phyloP scores from a whole-genome alignment of 2,113 vertebrate species.

The Thunnus maccoyii region DNA sequence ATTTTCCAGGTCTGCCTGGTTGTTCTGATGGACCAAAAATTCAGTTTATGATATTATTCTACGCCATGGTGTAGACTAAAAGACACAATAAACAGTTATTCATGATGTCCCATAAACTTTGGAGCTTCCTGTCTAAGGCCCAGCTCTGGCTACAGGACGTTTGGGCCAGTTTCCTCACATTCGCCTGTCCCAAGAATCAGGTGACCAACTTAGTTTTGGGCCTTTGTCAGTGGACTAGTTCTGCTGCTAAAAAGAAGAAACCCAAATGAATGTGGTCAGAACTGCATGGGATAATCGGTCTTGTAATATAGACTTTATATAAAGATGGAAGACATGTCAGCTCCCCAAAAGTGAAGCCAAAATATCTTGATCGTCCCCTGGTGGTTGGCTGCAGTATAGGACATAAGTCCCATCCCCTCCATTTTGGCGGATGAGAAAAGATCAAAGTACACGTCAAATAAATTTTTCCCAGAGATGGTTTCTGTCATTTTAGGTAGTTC shows the following conservation, averaged over 20 bases:
- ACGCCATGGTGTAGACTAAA: background rate
- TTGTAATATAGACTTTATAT: background rate
- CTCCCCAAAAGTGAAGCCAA: too few relatives aligned
- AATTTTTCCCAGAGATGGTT: too few relatives aligned
- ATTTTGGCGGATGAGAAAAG: too few relatives aligned
- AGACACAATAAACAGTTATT: background rate
- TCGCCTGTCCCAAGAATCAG: background rate
- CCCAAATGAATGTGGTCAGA: background rate
- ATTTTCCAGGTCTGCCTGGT: constrained; percentile 99
- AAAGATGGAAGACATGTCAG: too few relatives aligned
- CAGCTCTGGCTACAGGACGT: background rate
- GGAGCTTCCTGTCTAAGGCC: background rate
- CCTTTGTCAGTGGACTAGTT: constrained; percentile 1
- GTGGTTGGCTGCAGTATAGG: too few relatives aligned
- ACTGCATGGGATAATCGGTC: background rate
- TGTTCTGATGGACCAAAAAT: constrained; percentile 86
- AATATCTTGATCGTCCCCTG: too few relatives aligned
- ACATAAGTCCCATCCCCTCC: too few relatives aligned
- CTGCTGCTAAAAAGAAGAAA: background rate
- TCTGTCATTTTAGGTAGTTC: too few relatives aligned
- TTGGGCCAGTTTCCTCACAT: background rate
- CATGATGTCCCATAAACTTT: background rate
- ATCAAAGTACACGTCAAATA: too few relatives aligned
- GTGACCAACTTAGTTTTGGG: background rate
- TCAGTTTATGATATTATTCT: background rate